Evolutionary conservation across 1,140 invertebrate genomes (phyloP), one percentile per base, ranked within the genome.

Genomic region (Charaxes varanes): DNA sequence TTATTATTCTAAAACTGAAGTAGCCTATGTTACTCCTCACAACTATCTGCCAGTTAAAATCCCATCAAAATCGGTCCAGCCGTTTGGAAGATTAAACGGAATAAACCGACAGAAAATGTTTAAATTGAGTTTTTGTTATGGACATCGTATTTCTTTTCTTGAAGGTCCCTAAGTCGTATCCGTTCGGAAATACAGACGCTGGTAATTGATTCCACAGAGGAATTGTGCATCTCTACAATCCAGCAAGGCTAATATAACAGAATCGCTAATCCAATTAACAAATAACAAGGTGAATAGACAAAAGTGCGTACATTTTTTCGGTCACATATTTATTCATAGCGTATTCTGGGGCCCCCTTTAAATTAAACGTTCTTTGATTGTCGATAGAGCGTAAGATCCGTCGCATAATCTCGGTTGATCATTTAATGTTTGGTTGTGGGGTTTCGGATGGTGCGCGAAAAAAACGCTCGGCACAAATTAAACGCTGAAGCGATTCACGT

Each of bases 321-420:
- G 26, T 48, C 36, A 50, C 46, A 54, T 36, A 53, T 59, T 60
- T 54, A 64, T 64, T 59, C 58, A 64, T 62, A 49, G 41, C 24
- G 28, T 47, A 36, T 45, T 50, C 44, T 56, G 55, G 37, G 41
- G 22, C 33, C 34, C 59, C 64, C 53, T 51, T 56, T 48, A 57
- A 62, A 61, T 59, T 60, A 64, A 62, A 43, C 41, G 41, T 41
- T 57, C 53, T 67, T 74, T 71, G 60, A 62, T 54, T 53, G 54
- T 60, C 70, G 56, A 64, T 69, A 59, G 70, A 73, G 72, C 76
- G 68, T 54, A 66, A 70, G 53, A 62, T 51, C 56, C 61, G 62
- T 45, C 53, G 38, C 48, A 48, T 76, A 77, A 80, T 71, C 70
- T 72, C 60, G 35, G 57, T 64, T 80, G 76, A 77, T 77, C 76